phyloP scores from a whole-genome alignment of 2,797 vertebrate genomes.

The Florisuga fusca region DNA sequence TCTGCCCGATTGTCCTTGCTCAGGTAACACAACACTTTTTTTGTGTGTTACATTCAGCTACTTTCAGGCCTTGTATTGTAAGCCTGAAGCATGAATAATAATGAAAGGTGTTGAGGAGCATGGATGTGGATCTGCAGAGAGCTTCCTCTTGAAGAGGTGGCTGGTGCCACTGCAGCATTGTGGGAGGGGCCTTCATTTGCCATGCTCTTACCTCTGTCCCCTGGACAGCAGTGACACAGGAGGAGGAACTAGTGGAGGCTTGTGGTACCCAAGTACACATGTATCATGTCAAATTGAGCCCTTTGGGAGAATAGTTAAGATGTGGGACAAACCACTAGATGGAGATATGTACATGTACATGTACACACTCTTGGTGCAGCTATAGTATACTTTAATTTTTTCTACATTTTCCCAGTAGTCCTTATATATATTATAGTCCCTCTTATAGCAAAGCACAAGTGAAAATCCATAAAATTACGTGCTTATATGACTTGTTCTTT shows the following conservation, averaged over 20 bases:
- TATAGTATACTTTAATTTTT: background rate
- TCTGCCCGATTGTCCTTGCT: background rate
- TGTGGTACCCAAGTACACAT: background rate
- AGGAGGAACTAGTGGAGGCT: background rate
- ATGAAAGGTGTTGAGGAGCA: background rate
- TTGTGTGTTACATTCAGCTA: too few species aligned
- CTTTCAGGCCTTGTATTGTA: background rate
- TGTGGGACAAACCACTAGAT: background rate
- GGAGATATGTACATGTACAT: background rate
- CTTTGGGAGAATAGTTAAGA: background rate
- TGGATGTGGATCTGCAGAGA: background rate
- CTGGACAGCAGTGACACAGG: background rate
- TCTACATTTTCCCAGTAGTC: background rate
- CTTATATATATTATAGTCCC: background rate
- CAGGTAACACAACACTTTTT: accelerated
- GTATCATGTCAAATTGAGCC: accelerated
- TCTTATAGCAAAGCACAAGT: background rate
- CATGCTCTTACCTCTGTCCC: background rate
- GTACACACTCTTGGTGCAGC: too few species aligned
- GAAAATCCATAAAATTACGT: background rate
- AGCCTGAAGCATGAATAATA: background rate
- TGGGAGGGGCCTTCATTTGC: background rate
- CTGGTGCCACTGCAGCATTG: accelerated
- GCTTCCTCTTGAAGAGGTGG: background rate
- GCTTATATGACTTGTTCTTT: background rate